These are phyloP conservation scores for Homarus americanus DNA, from an alignment of 1,140 invertebrate species.

Conservation along the genomic window DNA sequence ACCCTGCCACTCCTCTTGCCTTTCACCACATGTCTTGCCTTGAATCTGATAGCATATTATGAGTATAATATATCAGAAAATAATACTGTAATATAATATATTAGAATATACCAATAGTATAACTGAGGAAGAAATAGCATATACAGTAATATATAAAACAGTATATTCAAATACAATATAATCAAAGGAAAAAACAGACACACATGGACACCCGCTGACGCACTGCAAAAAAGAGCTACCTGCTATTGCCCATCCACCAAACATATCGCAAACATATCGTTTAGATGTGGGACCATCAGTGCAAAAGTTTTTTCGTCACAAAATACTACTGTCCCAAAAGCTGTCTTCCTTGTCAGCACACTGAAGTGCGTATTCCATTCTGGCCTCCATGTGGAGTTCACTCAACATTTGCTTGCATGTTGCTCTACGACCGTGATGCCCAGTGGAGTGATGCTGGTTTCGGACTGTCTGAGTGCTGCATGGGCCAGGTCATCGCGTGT, in stretches of 20 bases:
- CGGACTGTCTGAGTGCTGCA: not conserved
- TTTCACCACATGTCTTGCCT: no score
- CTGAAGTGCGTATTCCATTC: no score
- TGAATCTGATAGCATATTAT: no score
- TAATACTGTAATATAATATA: no score
- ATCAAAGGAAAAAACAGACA: not conserved
- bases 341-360: not conserved
- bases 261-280: no score
- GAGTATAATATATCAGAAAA: no score
- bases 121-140: not conserved
- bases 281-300: not conserved
- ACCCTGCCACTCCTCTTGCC: no score
- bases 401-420: not conserved
- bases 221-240: not conserved
- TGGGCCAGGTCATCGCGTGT: not conserved
- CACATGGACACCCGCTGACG: not conserved
- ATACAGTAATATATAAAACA: not conserved
- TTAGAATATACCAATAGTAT: not conserved
- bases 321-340: not conserved
- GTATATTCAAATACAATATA: not conserved
- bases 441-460: not conserved
- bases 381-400: no score
- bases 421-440: not conserved
- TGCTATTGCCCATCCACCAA: not conserved
- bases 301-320: conserved; percentile 10